These are phyloP conservation scores for Xiphorhynchus erythropygius DNA, from an alignment of 2,797 vertebrate genomes.

Conservation along the genomic window DNA sequence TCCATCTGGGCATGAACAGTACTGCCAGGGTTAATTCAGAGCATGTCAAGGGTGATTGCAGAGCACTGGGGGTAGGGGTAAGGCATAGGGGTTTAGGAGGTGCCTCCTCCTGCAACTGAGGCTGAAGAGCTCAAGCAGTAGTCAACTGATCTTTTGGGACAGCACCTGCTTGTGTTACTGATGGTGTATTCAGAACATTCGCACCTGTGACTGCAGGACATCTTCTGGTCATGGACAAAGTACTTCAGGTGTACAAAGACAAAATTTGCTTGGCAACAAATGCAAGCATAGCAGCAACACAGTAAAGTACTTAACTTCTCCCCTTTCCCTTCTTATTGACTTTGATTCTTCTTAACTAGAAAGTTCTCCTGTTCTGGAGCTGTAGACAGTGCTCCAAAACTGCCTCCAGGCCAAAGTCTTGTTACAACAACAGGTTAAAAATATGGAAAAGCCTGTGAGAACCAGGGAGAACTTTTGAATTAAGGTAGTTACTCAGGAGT, in stretches of 20 bases:
- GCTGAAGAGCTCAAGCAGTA: neutral
- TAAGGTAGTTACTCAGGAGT: neutral
- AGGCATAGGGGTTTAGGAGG: accelerated
- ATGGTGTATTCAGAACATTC: neutral
- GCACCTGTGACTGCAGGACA: neutral
- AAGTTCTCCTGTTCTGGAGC: neutral
- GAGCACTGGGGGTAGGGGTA: accelerated
- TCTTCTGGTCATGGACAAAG: neutral
- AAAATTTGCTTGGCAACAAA: neutral
- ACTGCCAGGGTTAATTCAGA: neutral
- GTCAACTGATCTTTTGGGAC: neutral
- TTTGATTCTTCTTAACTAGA: neutral
- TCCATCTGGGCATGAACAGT: neutral
- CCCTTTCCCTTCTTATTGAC: neutral
- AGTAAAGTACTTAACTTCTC: neutral
- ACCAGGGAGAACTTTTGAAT: neutral
- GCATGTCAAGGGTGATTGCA: neutral
- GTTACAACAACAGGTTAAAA: neutral
- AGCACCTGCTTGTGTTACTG: neutral
- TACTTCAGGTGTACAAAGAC: accelerated
- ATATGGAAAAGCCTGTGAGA: neutral
- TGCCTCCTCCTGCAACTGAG: neutral
- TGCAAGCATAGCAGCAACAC: neutral
- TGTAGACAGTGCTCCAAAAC: neutral
- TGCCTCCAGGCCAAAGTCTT: neutral